phyloP scores from a whole-genome alignment of 2,888 invertebrate genomes.

The Aporophyla lueneburgensis region DNA sequence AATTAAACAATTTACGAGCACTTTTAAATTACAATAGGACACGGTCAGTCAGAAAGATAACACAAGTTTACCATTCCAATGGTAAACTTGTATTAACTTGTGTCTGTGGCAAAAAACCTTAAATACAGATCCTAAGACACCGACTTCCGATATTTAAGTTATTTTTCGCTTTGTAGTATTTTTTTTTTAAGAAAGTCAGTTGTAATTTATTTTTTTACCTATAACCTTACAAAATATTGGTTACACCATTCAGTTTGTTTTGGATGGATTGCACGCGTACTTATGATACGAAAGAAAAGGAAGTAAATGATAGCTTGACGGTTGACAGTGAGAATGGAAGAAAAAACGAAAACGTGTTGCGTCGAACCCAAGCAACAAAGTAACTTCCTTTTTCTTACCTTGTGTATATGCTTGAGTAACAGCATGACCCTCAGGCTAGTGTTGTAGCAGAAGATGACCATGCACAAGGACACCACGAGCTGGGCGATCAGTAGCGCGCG shows the following conservation, averaged over 20 bases:
- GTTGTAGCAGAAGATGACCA: constrained; percentile 88
- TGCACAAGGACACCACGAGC: constrained; percentile 83
- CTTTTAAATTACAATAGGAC: background rate
- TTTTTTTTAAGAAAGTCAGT: too few species aligned
- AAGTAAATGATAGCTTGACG: background rate
- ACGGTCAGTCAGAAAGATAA: background rate
- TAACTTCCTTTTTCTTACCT: constrained; percentile 70
- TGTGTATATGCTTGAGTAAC: constrained; percentile 83
- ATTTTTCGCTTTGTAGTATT: too few species aligned
- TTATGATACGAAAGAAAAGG: background rate
- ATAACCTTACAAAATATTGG: background rate
- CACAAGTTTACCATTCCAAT: too few species aligned
- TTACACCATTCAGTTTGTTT: background rate
- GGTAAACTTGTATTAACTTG: too few species aligned
- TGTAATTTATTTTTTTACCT: too few species aligned
- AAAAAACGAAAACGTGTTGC: background rate
- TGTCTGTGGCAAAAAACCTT: too few species aligned
- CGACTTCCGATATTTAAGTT: too few species aligned
- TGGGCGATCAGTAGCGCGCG: constrained; percentile 85
- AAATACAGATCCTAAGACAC: too few species aligned
- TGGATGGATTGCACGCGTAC: background rate
- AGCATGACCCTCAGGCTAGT: constrained; percentile 82
- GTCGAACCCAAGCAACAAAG: background rate
- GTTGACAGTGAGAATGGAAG: background rate
- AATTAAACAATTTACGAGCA: too few species aligned